Evolutionary conservation across 2,113 vertebrate genomes (phyloP), one percentile per base, ranked within the genome.

Genomic region (Sinocyclocheilus anophthalmus): DNA sequence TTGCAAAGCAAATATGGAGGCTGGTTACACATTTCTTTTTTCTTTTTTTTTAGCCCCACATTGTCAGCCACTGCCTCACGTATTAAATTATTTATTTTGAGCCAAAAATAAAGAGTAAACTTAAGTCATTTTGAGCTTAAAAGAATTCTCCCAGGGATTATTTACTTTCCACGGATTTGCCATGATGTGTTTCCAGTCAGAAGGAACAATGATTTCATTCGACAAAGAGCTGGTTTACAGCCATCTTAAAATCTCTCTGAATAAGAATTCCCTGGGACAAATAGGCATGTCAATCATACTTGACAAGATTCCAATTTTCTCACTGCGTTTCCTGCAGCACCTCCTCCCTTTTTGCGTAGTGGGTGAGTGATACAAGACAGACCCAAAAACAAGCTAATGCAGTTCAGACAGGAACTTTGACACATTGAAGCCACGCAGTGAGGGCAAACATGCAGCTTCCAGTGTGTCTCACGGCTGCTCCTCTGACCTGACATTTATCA

Each of bases 241-340:
- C 88, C 90, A 80, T 92, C 91, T 91, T 90, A 89, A 93, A 94
- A 93, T 93, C 88, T 91, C 88, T 48, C 89, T 90, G 92, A 93
- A 93, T 93, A 91, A 90, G 90, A 89, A 91, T 93, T 93, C 92
- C 91, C 86, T 78, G 86, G 91, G 88, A 93, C 88, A 92, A 93
- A 92, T 88, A 86, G 87, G 89, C 80, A 80, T 92, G 92, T 92
- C 92, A 93, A 89, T 94, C 94, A 92, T 90, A 91, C 91, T 91
- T 92, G 92, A 93, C 93, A 92, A 90, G 87, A 92, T 94, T 92
- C 92, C 91, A 93, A 92, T 93, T 93, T 92, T 91, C 92, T 86
- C 84, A 91, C 85, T 89, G 90, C 88, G 83, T 93, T 91, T 91
- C 87, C 92, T 84, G 82, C 79, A 91, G 88, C 91, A 90, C 87